Base-by-base conservation (phyloP, 2,797 vertebrate species). In the Allobates femoralis region DNA sequence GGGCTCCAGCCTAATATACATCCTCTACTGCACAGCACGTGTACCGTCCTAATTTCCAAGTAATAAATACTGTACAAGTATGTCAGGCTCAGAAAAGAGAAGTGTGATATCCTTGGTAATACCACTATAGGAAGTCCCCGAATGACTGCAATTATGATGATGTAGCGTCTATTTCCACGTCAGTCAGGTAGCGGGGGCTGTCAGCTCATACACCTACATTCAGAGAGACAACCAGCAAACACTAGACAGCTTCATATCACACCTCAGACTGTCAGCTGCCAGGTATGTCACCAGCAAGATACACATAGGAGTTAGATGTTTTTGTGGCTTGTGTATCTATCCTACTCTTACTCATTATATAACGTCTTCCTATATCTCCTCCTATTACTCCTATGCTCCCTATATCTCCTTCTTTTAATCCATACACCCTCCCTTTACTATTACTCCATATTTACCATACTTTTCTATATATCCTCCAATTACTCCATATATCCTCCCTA, bases 231-330 rank as follows among this genome's bases (percentile, higher is more conserved):
- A 18, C 5, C 66, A 66, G 51, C 55, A 15, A 14, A 28, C 41
- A 28, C 15, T 19, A 79, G 2, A 46, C 3, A 46, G 14, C 12
- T 50, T 58, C 74, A 87, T 12, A 71, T 74, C 23, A 73, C 69
- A 79, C 41, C 56, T 34, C 11, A 79, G 64, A 12, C 30, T 21
- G 14, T 81, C 37, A 26, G 73, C 75, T 79, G 81, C 79, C 66
- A 73, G 86, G 86, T 87, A 80, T 28, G 86, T 74, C 23, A 56
- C 23, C 37, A n/a, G n/a, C n/a, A n/a, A n/a, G n/a, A n/a, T n/a
- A n/a, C n/a, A n/a, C n/a, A n/a, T n/a, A n/a, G n/a, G n/a, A n/a
- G n/a, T n/a, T n/a, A n/a, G n/a, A n/a, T n/a, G n/a, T n/a, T n/a
- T n/a, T n/a, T n/a, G n/a, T n/a, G n/a, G n/a, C n/a, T n/a, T n/a